phyloP scores from a whole-genome alignment of 2,888 invertebrate species.

The Julus scandinavius region DNA sequence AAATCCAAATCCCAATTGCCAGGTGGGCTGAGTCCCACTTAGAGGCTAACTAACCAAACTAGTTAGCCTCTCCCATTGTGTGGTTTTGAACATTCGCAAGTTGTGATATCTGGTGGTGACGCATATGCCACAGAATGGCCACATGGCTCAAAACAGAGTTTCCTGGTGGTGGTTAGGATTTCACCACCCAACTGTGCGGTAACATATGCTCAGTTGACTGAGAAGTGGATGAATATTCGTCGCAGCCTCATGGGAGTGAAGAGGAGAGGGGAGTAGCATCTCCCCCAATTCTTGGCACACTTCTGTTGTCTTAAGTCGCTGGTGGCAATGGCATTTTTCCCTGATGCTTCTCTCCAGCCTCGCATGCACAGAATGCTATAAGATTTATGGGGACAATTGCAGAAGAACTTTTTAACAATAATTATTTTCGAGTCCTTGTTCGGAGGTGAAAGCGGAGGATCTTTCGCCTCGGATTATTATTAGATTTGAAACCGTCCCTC shows the following conservation, averaged over 20 bases:
- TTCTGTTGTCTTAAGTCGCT: background rate
- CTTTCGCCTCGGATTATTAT: background rate
- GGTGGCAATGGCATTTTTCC: background rate
- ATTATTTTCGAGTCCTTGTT: background rate
- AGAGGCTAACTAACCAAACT: too few species aligned
- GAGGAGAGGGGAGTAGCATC: too few species aligned
- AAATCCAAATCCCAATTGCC: too few species aligned
- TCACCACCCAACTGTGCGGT: background rate
- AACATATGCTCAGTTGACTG: background rate
- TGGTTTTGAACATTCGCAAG: too few species aligned
- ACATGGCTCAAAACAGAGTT: too few species aligned
- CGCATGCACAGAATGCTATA: background rate
- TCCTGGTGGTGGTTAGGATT: background rate
- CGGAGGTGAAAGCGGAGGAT: background rate
- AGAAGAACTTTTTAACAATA: background rate
- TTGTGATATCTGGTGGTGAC: too few species aligned
- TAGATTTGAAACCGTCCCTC: slow-evolving; percentile 1
- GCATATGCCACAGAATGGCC: too few species aligned
- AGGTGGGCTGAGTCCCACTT: too few species aligned
- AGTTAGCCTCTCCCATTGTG: too few species aligned
- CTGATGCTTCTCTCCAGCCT: background rate
- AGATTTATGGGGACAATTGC: background rate
- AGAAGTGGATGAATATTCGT: background rate
- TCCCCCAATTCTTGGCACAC: background rate
- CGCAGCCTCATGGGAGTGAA: too few species aligned